A percentile compares a stretch with the other conserved stretches of the same genome.
Evolutionary conservation across 1,140 invertebrate species (phyloP).

Genomic region (Drosophila santomea): DNA sequence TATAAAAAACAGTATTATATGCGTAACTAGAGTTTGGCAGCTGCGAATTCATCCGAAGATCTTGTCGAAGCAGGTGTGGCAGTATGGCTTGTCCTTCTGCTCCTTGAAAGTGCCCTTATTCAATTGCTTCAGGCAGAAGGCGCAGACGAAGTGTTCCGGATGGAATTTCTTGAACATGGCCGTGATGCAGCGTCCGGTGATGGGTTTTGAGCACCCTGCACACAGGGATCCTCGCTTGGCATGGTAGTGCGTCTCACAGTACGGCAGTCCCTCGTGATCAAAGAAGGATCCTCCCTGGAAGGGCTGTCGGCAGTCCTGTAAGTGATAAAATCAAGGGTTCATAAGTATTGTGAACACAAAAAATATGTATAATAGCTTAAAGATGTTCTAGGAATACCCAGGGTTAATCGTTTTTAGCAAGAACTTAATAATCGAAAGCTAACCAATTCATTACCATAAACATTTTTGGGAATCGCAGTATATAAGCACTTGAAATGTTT

Average conservation of each 20-base stretch:
- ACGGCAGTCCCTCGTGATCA: constrained; percentile 97
- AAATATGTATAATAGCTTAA: too few relatives aligned
- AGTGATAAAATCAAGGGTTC: constrained; percentile 33
- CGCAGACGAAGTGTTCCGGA: constrained; percentile 97
- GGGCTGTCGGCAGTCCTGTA: constrained; percentile 95
- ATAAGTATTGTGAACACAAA: not conserved
- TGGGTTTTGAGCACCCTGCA: constrained; percentile 98
- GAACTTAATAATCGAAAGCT: too few relatives aligned
- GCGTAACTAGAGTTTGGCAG: constrained; percentile 58
- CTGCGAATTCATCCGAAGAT: constrained; percentile 91
- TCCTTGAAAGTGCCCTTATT: constrained; percentile 99
- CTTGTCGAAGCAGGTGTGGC: constrained; percentile 98
- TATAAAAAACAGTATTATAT: constrained; percentile 71
- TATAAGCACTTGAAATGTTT: constrained; percentile 22
- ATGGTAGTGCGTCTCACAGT: constrained; percentile 99
- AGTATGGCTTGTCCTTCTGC: constrained; percentile 99
- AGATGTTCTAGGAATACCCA: too few relatives aligned
- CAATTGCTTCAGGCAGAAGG: constrained; percentile 98
- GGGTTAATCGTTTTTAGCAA: too few relatives aligned
- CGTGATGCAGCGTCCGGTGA: constrained; percentile 98
- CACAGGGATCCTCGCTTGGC: constrained; percentile 98
- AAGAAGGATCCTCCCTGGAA: constrained; percentile 98
- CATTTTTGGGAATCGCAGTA: constrained; percentile 8
- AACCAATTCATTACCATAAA: too few relatives aligned
- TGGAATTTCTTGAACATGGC: constrained; percentile 99